Evolutionary conservation across 2,113 vertebrate species (phyloP), one percentile per base, ranked within the genome.

Genomic region (Bufo gargarizans): DNA sequence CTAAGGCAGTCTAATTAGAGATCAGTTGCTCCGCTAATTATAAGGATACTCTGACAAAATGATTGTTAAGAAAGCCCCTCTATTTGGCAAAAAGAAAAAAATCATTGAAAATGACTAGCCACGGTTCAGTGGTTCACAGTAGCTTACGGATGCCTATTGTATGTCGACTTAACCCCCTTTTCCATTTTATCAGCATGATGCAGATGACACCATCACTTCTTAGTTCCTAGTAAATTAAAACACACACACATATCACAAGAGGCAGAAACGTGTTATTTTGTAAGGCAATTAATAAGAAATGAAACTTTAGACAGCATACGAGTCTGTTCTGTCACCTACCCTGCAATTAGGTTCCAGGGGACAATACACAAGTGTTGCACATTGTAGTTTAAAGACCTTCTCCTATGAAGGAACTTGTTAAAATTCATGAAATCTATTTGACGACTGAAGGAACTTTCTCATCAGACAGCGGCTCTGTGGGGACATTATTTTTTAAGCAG

Each of bases 41-140:
- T 20, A 59, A 84, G 81, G 82, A 77, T 78, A 84, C 69, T 84
- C 81, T 84, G 81, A 89, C 87, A 89, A 84, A 89, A 84, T 84
- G 78, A 89, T 84, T 89, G 87, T 89, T 84, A 67, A 19, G 72
- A 53, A 69, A 56, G 6, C 49, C 79, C 67, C 79, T 80, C 50
- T 61, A 5, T 16, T 59, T 59, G 13, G 56, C 22, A 45, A 84
- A 84, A 53, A n/a, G 71, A 82, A 78, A 78, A 76, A 84, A 63
- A 59, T 50, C 49, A 55, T 86, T 69, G 59, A 76, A 89, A 89
- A 89, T 77, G 22, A 83, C 63, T 58, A 56, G 72, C 63, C 87
- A 89, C 50, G 81, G 87, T 84, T 77, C 72, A 78, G 7, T 78
- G 82, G 72, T 71, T 88, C 81, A 78, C 71, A 84, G 72, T 33